A percentile compares a stretch with the other conserved stretches of the same genome.
phyloP scores from a whole-genome alignment of 2,113 vertebrate species.

The Sinocyclocheilus grahami region DNA sequence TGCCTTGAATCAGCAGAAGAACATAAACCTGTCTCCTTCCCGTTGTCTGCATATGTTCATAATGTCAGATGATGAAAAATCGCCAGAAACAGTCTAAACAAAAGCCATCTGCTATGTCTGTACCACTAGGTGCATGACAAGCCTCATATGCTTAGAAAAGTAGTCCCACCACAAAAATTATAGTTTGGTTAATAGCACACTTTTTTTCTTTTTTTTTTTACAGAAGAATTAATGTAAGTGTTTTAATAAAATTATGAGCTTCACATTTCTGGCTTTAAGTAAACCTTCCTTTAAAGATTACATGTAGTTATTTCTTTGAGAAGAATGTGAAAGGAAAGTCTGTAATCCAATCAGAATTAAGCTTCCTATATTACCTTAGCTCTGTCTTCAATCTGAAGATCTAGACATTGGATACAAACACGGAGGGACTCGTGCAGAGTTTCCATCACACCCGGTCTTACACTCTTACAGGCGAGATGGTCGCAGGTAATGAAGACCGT shows the following conservation, averaged over 20 bases:
- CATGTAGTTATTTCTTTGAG: background rate
- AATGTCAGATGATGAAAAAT: background rate
- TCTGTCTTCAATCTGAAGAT: conserved; percentile 2
- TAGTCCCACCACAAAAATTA: background rate
- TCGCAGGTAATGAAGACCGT: background rate
- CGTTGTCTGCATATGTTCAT: background rate
- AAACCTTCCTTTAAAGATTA: background rate
- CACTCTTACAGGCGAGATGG: conserved; percentile 7
- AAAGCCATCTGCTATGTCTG: background rate
- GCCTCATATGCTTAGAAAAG: background rate
- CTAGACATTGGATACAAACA: conserved; percentile 8
- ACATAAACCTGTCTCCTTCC: background rate
- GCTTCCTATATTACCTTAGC: background rate
- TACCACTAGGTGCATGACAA: background rate
- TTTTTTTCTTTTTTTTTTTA: background rate
- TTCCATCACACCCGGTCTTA: conserved; percentile 11
- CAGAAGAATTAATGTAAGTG: background rate
- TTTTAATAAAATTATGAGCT: background rate
- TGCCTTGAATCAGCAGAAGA: background rate
- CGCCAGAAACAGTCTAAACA: background rate
- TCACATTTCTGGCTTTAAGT: background rate
- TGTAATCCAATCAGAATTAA: background rate
- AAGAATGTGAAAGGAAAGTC: background rate
- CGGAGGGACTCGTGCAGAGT: background rate
- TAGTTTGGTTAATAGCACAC: background rate